Percentiles rank a stretch among this genome's conserved stretches.
These are phyloP conservation scores for Rhagonycha lutea DNA, from an alignment of 2,888 invertebrate species.

Conservation along the genomic window DNA sequence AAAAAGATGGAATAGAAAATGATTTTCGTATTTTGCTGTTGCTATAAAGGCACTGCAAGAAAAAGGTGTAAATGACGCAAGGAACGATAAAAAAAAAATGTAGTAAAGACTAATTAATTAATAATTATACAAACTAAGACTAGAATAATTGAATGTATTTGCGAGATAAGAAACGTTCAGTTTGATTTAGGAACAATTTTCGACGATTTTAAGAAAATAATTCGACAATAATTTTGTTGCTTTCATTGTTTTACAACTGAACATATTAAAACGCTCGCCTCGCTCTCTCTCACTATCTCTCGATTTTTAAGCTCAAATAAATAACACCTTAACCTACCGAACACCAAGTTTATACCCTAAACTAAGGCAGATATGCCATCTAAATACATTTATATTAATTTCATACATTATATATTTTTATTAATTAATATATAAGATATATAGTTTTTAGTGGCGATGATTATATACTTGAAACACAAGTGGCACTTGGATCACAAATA, in stretches of 20 bases:
- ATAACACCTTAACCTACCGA: conserved; percentile 53
- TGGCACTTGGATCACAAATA: conserved; percentile 81
- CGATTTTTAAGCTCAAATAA: conserved; percentile 39
- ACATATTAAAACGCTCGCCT: conserved; percentile 21
- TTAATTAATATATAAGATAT: conserved; percentile 51
- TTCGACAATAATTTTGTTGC: neutral
- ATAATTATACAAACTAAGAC: neutral
- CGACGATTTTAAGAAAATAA: neutral
- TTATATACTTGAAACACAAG: conserved; percentile 70
- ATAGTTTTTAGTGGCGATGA: conserved; percentile 52
- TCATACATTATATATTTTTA: conserved; percentile 51
- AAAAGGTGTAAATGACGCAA: neutral
- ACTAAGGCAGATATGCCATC: conserved; percentile 52
- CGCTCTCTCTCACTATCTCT: neutral
- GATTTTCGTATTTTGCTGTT: neutral
- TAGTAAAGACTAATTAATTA: neutral
- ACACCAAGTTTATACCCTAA: conserved; percentile 52
- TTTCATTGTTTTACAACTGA: conserved; percentile 17
- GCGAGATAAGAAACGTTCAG: neutral
- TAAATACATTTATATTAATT: conserved; percentile 45
- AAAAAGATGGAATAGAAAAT: neutral
- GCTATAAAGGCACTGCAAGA: neutral
- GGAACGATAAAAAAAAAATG: neutral
- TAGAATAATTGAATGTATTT: neutral
- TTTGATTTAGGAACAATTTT: neutral